Evolutionary conservation across 2,888 invertebrate genomes (phyloP).

Genomic region (Trypoxylon attenuatum): DNA sequence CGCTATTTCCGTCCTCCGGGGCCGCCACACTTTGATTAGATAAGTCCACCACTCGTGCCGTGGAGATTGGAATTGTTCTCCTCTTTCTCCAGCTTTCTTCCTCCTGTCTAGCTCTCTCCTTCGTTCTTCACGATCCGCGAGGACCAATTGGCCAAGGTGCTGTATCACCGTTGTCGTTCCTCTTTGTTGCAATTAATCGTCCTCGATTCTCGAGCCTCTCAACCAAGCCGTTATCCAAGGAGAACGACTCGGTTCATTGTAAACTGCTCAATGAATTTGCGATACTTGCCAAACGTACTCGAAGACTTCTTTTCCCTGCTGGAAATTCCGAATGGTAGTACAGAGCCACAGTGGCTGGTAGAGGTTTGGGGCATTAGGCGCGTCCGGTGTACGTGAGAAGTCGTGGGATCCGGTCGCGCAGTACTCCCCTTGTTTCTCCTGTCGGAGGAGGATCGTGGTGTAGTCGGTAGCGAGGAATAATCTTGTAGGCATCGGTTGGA

Average conservation of each 20-base stretch:
- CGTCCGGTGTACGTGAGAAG: constrained; percentile 66
- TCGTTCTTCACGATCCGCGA: constrained; percentile 22
- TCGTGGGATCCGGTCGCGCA: constrained; percentile 58
- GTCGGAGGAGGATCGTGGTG: constrained; percentile 37
- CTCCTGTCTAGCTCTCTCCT: constrained; percentile 17
- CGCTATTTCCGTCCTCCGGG: constrained; percentile 67
- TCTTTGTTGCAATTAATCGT: constrained; percentile 43
- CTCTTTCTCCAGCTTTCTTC: constrained; percentile 33
- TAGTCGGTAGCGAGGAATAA: constrained; percentile 60
- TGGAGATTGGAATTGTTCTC: constrained; percentile 54
- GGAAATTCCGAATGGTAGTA: constrained; percentile 31
- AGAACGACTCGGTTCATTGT: no score
- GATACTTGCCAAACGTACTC: neutral
- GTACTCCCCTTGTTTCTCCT: constrained; percentile 40
- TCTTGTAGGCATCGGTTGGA: constrained; percentile 56
- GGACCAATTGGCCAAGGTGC: constrained; percentile 47
- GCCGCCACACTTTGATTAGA: constrained; percentile 64
- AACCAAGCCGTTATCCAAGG: no score
- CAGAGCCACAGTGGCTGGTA: constrained; percentile 30
- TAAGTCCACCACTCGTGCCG: constrained; percentile 57
- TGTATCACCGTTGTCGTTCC: constrained; percentile 43
- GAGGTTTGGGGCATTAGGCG: constrained; percentile 56
- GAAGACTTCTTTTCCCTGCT: constrained; percentile 2
- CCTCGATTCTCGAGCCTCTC: constrained; percentile 25
- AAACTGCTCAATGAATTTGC: no score